Evolutionary conservation across 2,113 vertebrate species (phyloP), one percentile per base, ranked within the genome.

Genomic region (Tyrannus savana): DNA sequence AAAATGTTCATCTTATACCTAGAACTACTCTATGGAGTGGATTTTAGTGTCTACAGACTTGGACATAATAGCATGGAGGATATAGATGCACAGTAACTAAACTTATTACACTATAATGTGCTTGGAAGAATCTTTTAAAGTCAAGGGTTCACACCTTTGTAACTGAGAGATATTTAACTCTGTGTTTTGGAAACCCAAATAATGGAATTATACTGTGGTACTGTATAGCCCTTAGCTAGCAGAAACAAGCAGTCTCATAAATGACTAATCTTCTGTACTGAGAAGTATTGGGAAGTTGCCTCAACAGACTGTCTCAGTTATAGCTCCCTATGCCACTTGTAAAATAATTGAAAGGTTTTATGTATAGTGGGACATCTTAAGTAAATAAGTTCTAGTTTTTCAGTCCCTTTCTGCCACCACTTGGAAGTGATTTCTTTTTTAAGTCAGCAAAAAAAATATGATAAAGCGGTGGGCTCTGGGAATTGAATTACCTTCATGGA

Each of bases 401-500:
- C 53, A 90, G 14, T 79, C 39, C 44, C 19, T 86, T 87, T 74
- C 56, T 84, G 14, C 24, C 33, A 62, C 18, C n/a, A 39, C 31
- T 84, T 95, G 22, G 53, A 95, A 91, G 19, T 41, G 7, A 78
- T 72, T 82, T 89, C 77, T 81, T 92, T 87, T 93, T 80, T 18
- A 84, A 89, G 56, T 63, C 66, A 89, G 87, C 0, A 3, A 73
- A 91, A 92, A 88, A 86, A 80, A 44, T 15, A 56, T 5, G 49
- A 84, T 46, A 87, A 94, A 82, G 35, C 52, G 78, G 37, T 56
- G 92, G 64, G 73, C 47, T 94, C 30, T 72, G 69, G 76, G 80
- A 87, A 64, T 68, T 84, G 69, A 89, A 68, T 77, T 94, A 60
- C 64, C 78, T 96, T 94, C 75, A 55, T 72, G 77, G n/a, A 89